Evolutionary conservation across 2,888 invertebrate genomes (phyloP).

Genomic region (Holacanthella duospinosa): DNA sequence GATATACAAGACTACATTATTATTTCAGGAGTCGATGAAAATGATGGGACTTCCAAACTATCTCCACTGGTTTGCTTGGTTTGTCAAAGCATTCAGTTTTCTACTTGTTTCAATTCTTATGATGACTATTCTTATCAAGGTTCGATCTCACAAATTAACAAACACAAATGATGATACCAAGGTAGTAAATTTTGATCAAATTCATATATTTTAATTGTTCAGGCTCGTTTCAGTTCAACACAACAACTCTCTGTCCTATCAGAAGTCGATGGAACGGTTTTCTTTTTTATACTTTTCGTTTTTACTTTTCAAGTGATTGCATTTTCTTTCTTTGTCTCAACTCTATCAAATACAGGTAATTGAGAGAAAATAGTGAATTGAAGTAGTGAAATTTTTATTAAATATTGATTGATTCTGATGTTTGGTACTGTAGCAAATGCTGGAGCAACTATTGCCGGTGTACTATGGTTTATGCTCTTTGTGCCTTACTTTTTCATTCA

Average conservation of each 20-base stretch:
- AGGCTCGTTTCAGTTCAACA: neutral
- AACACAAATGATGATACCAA: neutral
- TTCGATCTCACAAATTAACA: conserved; percentile 14
- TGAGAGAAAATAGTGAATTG: neutral
- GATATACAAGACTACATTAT: neutral
- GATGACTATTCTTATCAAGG: conserved; percentile 42
- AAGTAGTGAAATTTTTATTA: conserved; percentile 32
- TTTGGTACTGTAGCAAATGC: conserved; percentile 52
- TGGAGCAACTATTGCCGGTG: conserved; percentile 64
- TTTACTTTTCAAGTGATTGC: conserved; percentile 61
- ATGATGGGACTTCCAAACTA: conserved; percentile 78
- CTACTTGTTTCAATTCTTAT: conserved; percentile 51
- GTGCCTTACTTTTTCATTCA: conserved; percentile 60
- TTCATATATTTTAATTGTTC: neutral
- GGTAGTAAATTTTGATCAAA: neutral
- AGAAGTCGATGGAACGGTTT: conserved; percentile 53
- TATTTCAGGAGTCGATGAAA: conserved; percentile 72
- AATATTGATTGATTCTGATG: neutral
- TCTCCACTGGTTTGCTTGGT: conserved; percentile 81
- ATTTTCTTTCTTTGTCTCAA: conserved; percentile 68
- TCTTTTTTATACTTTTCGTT: conserved; percentile 59
- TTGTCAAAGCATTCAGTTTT: conserved; percentile 61
- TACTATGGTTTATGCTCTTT: conserved; percentile 64
- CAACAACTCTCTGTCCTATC: conserved; percentile 54
- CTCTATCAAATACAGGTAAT: conserved; percentile 69